phyloP scores from a whole-genome alignment of 2,113 vertebrate species.

The Indri indri region DNA sequence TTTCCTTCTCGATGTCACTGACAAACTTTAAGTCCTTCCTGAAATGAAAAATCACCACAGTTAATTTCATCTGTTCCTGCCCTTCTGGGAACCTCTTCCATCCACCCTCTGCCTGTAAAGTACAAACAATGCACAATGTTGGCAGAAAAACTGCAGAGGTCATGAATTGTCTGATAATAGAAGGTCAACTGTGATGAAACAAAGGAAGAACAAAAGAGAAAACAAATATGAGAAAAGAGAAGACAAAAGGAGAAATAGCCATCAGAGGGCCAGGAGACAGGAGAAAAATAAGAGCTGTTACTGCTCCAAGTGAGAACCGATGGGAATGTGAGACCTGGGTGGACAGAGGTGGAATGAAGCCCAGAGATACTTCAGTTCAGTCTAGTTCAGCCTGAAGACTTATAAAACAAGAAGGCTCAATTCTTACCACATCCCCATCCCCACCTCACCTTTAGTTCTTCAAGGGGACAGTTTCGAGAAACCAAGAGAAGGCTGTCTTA shows the following conservation, averaged over 20 bases:
- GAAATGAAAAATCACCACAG: slow-evolving; percentile 75
- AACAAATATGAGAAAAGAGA: background rate
- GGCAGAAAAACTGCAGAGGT: background rate
- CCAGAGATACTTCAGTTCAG: background rate
- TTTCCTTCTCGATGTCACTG: slow-evolving; percentile 94
- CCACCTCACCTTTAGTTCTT: background rate
- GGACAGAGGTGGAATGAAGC: background rate
- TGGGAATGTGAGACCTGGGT: background rate
- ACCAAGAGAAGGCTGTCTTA: slow-evolving; percentile 36
- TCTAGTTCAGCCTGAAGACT: background rate
- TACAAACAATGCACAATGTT: background rate
- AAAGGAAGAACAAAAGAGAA: background rate
- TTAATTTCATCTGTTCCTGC: slow-evolving; percentile 30
- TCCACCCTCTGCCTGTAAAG: background rate
- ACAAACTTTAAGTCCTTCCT: slow-evolving; percentile 98
- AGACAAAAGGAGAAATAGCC: background rate
- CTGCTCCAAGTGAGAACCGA: background rate
- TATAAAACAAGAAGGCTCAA: background rate
- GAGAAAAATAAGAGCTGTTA: background rate
- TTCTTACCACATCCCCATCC: background rate
- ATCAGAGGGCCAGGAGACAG: background rate
- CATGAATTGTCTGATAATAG: background rate
- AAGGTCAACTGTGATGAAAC: background rate
- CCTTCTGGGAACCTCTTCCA: background rate
- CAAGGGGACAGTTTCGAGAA: background rate